Base-by-base conservation (phyloP, 2,113 vertebrate genomes). In the Cheirogaleus medius region DNA sequence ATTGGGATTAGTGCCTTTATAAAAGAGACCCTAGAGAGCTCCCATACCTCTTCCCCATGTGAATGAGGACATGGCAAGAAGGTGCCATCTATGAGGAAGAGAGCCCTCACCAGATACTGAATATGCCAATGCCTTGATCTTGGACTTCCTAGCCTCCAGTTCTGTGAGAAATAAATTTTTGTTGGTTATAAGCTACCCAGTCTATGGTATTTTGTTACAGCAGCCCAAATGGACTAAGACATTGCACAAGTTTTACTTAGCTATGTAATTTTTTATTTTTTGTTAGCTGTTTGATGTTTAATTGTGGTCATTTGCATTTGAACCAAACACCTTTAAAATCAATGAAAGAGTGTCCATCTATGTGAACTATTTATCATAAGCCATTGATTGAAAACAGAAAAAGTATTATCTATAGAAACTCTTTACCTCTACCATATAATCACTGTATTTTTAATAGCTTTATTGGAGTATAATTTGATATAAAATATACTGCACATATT, bases 321-420 rank as follows among this genome's bases (percentile, higher is more conserved):
- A 73, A n/a, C 77, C 39, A 54, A 90, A 94, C 58, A 34, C 21
- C 5, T 94, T 94, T 77, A 52, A 80, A 92, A 68, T 92, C 12
- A 78, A 60, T 64, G n/a, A 93, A 81, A 86, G 15, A 37, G 56
- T 74, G 17, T 25, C 39, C 39, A 56, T 66, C 25, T 52, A 71
- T 90, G 42, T 84, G 56, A 87, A 92, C 39, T 86, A 76, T 81
- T 93, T 89, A 60, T 63, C 25, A 94, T 47, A 68, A 87, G 87
- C 76, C 23, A 80, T 47, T 73, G 11, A 87, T 87, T 92, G 13
- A 68, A 92, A 94, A 32, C 37, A 85, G 83, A 93, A 86, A 82
- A 87, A 86, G 4, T 85, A 74, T 83, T 64, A 58, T 80, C 69
- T 90, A 29, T 29, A 94, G 39, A 91, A 87, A 84, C 1, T 68